Evolutionary conservation across 1,140 invertebrate genomes (phyloP), one percentile per base, ranked within the genome.

Genomic region (Sycobia sp.): DNA sequence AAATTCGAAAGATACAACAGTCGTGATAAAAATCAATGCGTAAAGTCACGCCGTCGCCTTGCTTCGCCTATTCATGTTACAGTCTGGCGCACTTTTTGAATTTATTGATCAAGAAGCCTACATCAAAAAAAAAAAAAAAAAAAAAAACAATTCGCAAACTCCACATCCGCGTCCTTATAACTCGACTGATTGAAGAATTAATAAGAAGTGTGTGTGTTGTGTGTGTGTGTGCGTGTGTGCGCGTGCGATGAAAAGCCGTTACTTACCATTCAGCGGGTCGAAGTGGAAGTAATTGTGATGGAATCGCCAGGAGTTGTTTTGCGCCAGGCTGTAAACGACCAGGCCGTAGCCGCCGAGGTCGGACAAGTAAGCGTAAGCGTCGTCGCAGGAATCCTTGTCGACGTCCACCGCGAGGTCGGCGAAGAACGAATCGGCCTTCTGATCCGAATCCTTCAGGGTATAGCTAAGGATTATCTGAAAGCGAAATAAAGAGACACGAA

Each of bases 261-360:
- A 11, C 53, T 78, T 72, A 72, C 83, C 90, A 62, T 88, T 81
- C 10, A 92, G 73, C 0, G 91, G 90, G 73, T 93, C 90, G 54
- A 92, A 91, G 76, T 90, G 84, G 85, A 93, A 92, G 78, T 87
- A 93, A 73, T 92, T 90, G 70, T 93, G 90, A 60, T 87, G 79
- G 3, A 92, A 84, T 23, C 90, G 83, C 86, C 90, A 92, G 0
- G 90, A 91, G 58, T 89, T 86, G 67, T 92, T 86, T 14, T 88
- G 83, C 39, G 87, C 85, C 66, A 87, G 83, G 38, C 86, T 89
- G 72, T 92, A 93, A 1, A 92, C 90, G 0, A 92, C 85, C 1
- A 93, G 72, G 13, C 88, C 89, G 69, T 90, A 90, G 11, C 80
- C 88, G 5, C 86, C 86, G 3, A 92, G 75, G 73, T 93, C 91